Base-by-base conservation (phyloP, 2,113 vertebrate genomes). In the Xyliphius kryptos region DNA sequence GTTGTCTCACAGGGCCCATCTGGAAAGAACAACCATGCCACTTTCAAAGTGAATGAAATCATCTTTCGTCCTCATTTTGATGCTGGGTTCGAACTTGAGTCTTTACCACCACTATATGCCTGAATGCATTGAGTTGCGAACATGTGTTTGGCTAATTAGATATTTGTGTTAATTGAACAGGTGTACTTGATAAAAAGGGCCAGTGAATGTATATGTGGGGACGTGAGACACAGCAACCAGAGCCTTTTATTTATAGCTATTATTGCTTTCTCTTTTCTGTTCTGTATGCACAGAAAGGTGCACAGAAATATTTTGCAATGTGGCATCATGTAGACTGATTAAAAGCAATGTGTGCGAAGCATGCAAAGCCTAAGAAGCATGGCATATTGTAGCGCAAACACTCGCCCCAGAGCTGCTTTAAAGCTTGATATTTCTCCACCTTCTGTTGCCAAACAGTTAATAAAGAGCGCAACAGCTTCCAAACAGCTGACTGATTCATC, bases 401-500 rank as follows among this genome's bases (percentile, higher is more conserved):
- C 51, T 54, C 15, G 9, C 51, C 26, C 26, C 9, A 15, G 51
- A 53, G 49, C 48, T 50, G 19, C 20, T 26, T 51, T 50, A 51
- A 5, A 51, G 20, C n/a, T 16, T 32, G 32, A 54, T 36, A 54
- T 56, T 9, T 37, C n/a, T 14, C 17, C 36, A 40, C 37, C 3
- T 55, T 55, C 32, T 38, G 32, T 38, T 55, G 11, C 26, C 53
- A 17, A 17, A 40, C 37, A 20, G 11, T 56, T 41, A 1, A 56
- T 40, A 41, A 56, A 40, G 37, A 41, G 54, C 1, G 37, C 16
- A 20, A 19, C 17, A 40, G 36, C 16, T 40, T 38, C 16, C 36
- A 12, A 37, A 40, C 12, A 40, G 37, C 54, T 20, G 11, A 56
- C 54, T 8, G 54, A 56, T 11, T 56, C 54, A 40, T 40, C 54